A percentile compares a stretch with the other conserved stretches of the same genome.
Evolutionary conservation across 2,888 invertebrate genomes (phyloP).

Genomic region (Eremobia ochroleuca): DNA sequence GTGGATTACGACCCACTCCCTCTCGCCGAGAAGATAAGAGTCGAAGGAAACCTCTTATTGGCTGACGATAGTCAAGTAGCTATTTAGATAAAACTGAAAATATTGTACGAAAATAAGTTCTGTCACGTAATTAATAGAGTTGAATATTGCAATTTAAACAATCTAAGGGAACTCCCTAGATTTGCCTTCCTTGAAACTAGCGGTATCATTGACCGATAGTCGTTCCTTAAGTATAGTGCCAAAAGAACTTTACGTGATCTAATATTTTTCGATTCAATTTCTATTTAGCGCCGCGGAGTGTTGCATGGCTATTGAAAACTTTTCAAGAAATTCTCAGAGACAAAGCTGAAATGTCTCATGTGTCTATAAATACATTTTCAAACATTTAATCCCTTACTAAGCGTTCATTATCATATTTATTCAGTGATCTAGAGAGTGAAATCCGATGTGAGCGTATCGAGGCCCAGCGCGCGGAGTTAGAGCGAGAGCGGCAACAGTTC

Average conservation of each 20-base stretch:
- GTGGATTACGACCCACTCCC: no score
- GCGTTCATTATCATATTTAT: constrained; percentile 11
- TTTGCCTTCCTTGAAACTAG: not conserved
- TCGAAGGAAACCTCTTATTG: not conserved
- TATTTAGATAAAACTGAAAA: not conserved
- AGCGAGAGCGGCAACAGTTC: constrained; percentile 91
- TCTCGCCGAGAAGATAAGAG: no score
- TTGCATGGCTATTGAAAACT: not conserved
- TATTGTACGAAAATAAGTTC: not conserved
- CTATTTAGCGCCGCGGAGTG: not conserved
- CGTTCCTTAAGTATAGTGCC: no score
- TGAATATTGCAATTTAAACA: not conserved
- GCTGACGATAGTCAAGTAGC: not conserved
- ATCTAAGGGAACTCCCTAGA: constrained; percentile 2
- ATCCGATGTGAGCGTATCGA: constrained; percentile 92
- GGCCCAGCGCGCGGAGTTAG: constrained; percentile 91
- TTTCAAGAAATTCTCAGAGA: not conserved
- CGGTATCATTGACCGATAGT: not conserved
- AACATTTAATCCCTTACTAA: constrained; percentile 15
- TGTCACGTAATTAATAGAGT: not conserved
- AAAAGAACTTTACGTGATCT: not conserved
- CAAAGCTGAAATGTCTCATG: not conserved
- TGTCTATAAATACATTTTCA: constrained; percentile 1
- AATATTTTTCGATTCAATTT: not conserved
- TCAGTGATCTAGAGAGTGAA: constrained; percentile 86